Base-by-base conservation (phyloP, 1,140 invertebrate species). In the Lordiphosa clarofinis region DNA sequence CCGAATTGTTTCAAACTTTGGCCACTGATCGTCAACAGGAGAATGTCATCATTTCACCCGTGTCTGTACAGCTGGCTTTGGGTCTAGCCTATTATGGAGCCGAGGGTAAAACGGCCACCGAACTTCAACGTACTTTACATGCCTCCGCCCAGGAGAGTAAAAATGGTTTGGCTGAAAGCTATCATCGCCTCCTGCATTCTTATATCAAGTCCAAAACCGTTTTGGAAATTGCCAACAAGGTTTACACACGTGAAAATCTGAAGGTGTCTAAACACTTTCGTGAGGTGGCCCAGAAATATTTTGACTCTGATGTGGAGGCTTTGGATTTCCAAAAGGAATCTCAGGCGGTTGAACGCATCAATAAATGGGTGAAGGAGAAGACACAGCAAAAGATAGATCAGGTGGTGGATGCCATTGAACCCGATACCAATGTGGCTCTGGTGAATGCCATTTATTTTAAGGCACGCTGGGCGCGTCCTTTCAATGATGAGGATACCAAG, bases 361-460 rank as follows among this genome's bases (percentile, higher is more conserved):
- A 95, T 70, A 36, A 74, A 7, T 95, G 93, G 93, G 92, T 94
- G 9, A 90, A 90, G 53, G 66, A 91, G 12, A 76, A 92, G 66
- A 95, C 94, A 0, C 90, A 92, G 37, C 81, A 91, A 35, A 92
- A 92, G 71, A 95, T 95, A 37, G 90, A 90, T 46, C 87, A 93
- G 62, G 88, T 95, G 31, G 82, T 94, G 36, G 63, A 89, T 8
- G 68, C 81, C 19, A 58, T 92, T 0, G 75, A 70, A 38, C 49
- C 58, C 7, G 63, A 89, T 36, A 91, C 91, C 68, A 89, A 60
- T 39, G 84, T 92, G 72, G 91, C 93, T 57, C 90, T 93, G 44
- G 91, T 91, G 47, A 95, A 94, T 87, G 93, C 93, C n/a, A 90
- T 94, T 36, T 93, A 93, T 87, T 94, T 94, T 87, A 93, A 94